Base-by-base conservation (phyloP, 1,140 invertebrate genomes). In the Dolichoris vasculosae region DNA sequence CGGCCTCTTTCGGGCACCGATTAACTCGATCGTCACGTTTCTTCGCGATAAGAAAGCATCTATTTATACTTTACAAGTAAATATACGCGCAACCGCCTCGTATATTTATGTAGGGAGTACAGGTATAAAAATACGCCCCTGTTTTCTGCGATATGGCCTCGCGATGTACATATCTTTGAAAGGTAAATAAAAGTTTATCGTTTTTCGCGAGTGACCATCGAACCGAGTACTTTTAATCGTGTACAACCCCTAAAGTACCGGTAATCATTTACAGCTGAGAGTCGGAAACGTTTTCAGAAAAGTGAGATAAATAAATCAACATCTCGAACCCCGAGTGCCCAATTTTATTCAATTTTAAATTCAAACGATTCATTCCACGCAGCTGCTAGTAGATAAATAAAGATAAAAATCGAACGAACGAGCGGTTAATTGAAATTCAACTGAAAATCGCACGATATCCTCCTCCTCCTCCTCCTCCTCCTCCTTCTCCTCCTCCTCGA, bases 231-330 rank as follows among this genome's bases (percentile, higher is more conserved):
- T 67, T 67, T 32, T 32, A 15, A 67, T 32, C n/a, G 30, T 13
- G 9, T 59, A 11, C 30, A 35, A 67, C 35, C 11, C 30, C 4
- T n/a, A 67, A 67, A 32, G 17, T 15, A 30, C 30, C n/a, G 4
- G 59, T 20, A 64, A 64, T n/a, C 23, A 64, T 0, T 64, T 30
- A 64, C 23, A 11, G 1, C 11, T 1, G 59, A 64, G 3, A 64
- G 3, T 30, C 20, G 26, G 11, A 64, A 1, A 9, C 3, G n/a
- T n/a, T 64, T n/a, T 6, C 17, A 30, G 30, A n/a, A 64, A 20
- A 64, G 23, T 2, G 26, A 75, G 40, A 75, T 76, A 76, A 76
- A 76, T 76, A 26, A 76, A 55, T 51, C 11, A 77, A 32, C 15
- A 51, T 51, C n/a, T 11, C 46, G 20, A 51, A 51, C 11, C 46